A percentile compares a stretch with the other conserved stretches of the same genome.
These are phyloP conservation scores for Azemiops feae DNA, from an alignment of 2,113 vertebrate species.

Conservation along the genomic window DNA sequence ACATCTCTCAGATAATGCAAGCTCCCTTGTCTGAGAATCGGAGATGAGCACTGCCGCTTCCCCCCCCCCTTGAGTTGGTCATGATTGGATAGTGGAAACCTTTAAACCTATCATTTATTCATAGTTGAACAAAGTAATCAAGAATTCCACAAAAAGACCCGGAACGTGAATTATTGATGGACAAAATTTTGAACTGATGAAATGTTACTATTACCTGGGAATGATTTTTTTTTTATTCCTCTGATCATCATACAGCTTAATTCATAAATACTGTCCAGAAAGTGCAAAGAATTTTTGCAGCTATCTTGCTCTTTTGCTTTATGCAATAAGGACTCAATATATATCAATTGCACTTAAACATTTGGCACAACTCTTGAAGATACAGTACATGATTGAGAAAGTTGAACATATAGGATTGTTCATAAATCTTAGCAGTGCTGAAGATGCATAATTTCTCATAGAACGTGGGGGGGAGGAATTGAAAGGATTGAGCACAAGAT, in stretches of 20 bases:
- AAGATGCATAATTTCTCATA: background rate
- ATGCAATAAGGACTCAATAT: background rate
- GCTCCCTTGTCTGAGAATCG: background rate
- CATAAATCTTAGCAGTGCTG: background rate
- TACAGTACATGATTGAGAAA: background rate
- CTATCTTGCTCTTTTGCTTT: background rate
- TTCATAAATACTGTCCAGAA: background rate
- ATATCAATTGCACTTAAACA: background rate
- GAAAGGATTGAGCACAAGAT: background rate
- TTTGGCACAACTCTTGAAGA: background rate
- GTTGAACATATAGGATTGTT: background rate
- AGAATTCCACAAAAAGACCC: background rate
- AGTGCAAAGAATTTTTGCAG: background rate
- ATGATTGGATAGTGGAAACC: background rate
- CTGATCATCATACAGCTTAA: background rate
- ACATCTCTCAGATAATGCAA: background rate
- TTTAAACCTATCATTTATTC: background rate
- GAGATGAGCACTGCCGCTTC: too few relatives aligned
- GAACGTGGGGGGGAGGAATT: background rate
- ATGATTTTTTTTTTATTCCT: background rate
- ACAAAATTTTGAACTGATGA: background rate
- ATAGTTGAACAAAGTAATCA: background rate
- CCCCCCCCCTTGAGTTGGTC: too few relatives aligned
- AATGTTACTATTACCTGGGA: background rate
- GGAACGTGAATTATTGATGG: background rate